Conservation (phyloP, 1,140 invertebrate species). For the Anoplophora glabripennis region DNA sequence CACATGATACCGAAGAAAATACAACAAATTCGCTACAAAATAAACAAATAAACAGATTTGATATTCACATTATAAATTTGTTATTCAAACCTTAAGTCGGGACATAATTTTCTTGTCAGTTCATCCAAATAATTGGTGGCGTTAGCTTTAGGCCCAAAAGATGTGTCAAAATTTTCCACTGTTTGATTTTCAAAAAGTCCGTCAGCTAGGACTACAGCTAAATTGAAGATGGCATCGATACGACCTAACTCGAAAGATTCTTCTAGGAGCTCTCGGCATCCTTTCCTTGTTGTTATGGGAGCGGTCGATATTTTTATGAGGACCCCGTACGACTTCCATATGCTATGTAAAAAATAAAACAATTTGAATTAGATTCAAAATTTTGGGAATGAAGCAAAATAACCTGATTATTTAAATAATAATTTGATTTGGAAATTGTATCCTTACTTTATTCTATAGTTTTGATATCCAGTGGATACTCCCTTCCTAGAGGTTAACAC, state of each 20-base stretch:
- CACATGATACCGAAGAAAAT: too few species aligned
- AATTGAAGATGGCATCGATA: conserved; percentile 72
- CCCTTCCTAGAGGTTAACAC: conserved; percentile 78
- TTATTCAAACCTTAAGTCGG: too few species aligned
- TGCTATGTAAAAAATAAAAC: conserved; percentile 26
- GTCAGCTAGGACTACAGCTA: conserved; percentile 64
- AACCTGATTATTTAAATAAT: too few species aligned
- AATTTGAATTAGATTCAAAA: not conserved
- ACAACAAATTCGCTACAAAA: too few species aligned
- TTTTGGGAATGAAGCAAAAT: too few species aligned
- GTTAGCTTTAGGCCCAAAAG: conserved; percentile 53
- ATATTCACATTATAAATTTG: too few species aligned
- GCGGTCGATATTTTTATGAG: conserved; percentile 51
- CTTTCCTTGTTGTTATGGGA: conserved; percentile 50
- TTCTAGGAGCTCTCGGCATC: conserved; percentile 57
- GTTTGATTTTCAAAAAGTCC: conserved; percentile 54
- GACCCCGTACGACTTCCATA: conserved; percentile 56
- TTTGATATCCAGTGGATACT: conserved; percentile 76
- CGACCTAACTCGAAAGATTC: conserved; percentile 58
- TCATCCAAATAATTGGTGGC: conserved; percentile 40
- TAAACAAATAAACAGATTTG: too few species aligned
- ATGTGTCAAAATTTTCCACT: conserved; percentile 49
- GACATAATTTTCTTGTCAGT: too few species aligned
- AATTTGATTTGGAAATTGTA: not conserved
- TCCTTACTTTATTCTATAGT: conserved; percentile 46